Evolutionary conservation across 2,888 invertebrate species (phyloP).

Genomic region (Zygothrica quintamaculata): DNA sequence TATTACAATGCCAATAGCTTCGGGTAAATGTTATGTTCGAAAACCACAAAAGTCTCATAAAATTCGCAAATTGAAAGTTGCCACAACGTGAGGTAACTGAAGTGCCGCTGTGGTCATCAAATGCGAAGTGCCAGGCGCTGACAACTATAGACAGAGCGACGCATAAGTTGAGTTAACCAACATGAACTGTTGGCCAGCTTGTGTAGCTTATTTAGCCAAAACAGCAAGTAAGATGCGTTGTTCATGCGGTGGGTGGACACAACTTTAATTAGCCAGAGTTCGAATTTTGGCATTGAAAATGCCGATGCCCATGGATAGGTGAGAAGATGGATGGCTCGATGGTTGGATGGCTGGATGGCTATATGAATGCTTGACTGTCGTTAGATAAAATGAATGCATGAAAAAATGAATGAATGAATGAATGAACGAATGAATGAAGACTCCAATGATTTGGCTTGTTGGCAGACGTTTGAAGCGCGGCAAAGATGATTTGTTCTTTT

Average conservation of each 20-base stretch:
- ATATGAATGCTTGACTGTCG: too few species aligned
- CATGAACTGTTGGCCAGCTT: conserved; percentile 22
- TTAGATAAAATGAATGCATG: too few species aligned
- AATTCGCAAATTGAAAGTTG: conserved; percentile 66
- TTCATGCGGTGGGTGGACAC: conserved; percentile 75
- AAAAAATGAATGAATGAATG: conserved; percentile 37
- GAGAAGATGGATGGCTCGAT: conserved; percentile 38
- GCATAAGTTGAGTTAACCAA: conserved; percentile 42
- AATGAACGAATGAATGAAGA: conserved; percentile 54
- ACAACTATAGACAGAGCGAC: conserved; percentile 44
- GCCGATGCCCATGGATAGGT: conserved; percentile 49
- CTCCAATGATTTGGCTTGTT: conserved; percentile 47
- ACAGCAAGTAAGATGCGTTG: conserved; percentile 21
- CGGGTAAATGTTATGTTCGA: conserved; percentile 31
- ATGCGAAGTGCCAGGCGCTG: conserved; percentile 51
- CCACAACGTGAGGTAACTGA: conserved; percentile 39
- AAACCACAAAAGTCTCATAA: conserved; percentile 69
- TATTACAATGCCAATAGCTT: conserved; percentile 24
- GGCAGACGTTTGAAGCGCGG: conserved; percentile 68
- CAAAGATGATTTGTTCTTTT: conserved; percentile 64
- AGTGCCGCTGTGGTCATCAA: conserved; percentile 57
- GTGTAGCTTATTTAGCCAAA: conserved; percentile 12
- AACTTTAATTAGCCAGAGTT: conserved; percentile 78
- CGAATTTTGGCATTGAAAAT: conserved; percentile 69
- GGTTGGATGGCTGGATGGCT: conserved; percentile 22